A percentile compares a stretch with the other conserved stretches of the same genome.
Conservation (phyloP, 2,113 vertebrate species). For the Vulpes vulpes region DNA sequence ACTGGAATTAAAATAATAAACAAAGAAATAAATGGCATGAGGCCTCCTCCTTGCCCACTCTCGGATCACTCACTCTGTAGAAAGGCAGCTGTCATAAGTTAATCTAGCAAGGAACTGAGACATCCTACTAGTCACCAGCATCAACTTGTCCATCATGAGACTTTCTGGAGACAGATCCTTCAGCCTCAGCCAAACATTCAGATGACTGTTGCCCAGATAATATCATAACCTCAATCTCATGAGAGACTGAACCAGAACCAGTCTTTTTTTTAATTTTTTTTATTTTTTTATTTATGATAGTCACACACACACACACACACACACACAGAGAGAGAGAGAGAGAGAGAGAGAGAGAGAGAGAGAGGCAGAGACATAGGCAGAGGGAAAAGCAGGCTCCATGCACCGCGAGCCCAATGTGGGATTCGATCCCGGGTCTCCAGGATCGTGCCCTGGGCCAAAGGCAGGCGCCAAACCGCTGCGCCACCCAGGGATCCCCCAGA, state of each 20-base stretch:
- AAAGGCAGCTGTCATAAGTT: background rate
- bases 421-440: too few species aligned
- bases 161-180: constrained; percentile 16
- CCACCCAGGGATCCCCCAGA: too few species aligned
- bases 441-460: too few species aligned
- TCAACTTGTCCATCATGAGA: background rate
- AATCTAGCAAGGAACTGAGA: background rate
- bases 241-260: background rate
- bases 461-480: too few species aligned
- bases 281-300: too few species aligned
- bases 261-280: too few species aligned
- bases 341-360: too few species aligned
- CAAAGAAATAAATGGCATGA: background rate
- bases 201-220: background rate
- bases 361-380: too few species aligned
- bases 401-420: too few species aligned
- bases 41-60: background rate
- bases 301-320: too few species aligned
- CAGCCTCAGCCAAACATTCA: background rate
- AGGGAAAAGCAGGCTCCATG: too few species aligned
- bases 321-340: too few species aligned
- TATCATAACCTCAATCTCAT: background rate
- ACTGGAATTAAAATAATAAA: background rate
- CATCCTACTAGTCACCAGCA: background rate
- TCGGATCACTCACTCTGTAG: background rate